Percentiles rank a stretch among this genome's conserved stretches.
These are phyloP conservation scores for Volucella zonaria DNA, from an alignment of 2,888 invertebrate species.

Conservation along the genomic window DNA sequence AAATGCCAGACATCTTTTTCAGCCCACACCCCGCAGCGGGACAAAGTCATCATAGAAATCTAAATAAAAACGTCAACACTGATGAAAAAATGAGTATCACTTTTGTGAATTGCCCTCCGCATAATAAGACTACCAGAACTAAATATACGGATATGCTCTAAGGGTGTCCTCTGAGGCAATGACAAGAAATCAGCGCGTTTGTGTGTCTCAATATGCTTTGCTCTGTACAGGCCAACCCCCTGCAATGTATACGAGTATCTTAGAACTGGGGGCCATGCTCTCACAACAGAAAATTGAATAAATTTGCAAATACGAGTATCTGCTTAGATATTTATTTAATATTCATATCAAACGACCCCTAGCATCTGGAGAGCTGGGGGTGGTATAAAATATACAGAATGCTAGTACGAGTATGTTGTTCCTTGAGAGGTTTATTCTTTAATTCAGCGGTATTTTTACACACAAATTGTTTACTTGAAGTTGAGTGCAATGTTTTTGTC, in stretches of 20 bases:
- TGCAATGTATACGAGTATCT: too few relatives aligned
- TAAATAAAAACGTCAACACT: conserved; percentile 1
- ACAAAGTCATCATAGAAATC: conserved; percentile 4
- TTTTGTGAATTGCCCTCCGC: neutral
- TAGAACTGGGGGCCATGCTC: conserved; percentile 14
- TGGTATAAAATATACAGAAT: too few relatives aligned
- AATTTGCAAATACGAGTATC: conserved; percentile 61
- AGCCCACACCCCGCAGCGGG: neutral
- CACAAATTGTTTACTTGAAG: conserved; percentile 59
- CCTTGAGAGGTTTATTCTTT: conserved; percentile 5
- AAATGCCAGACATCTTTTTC: too few relatives aligned
- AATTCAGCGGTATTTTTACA: conserved; percentile 64
- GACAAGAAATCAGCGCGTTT: too few relatives aligned
- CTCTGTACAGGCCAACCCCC: too few relatives aligned
- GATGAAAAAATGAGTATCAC: conserved; percentile 37
- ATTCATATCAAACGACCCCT: conserved; percentile 37
- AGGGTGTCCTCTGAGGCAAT: too few relatives aligned
- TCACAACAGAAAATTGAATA: conserved; percentile 65
- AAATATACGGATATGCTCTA: too few relatives aligned
- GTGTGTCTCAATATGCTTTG: too few relatives aligned
- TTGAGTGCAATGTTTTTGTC: conserved; percentile 40
- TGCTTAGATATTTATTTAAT: conserved; percentile 56
- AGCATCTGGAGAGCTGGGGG: too few relatives aligned
- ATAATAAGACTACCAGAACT: too few relatives aligned
- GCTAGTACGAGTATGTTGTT: conserved; percentile 18